Evolutionary conservation across 2,113 vertebrate species (phyloP).

Genomic region (Rhineura floridana): DNA sequence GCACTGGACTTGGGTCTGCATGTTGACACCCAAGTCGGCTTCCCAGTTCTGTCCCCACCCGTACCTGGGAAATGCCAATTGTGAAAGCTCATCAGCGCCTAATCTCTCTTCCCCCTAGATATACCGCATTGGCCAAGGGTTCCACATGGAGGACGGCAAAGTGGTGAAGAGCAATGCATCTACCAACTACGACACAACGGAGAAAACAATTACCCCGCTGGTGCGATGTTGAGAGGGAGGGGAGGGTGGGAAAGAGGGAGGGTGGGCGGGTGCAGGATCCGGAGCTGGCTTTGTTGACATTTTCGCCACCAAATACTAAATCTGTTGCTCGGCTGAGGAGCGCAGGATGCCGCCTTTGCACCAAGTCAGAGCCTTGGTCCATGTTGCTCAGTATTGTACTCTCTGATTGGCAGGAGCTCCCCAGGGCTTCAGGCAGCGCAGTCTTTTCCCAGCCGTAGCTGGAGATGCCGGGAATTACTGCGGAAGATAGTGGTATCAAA

Average conservation of each 20-base stretch:
- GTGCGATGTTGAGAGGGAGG: slow-evolving; percentile 57
- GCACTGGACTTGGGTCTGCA: too few relatives aligned
- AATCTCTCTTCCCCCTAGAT: slow-evolving; percentile 62
- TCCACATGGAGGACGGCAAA: slow-evolving; percentile 78
- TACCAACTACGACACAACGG: slow-evolving; percentile 76
- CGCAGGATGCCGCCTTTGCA: too few relatives aligned
- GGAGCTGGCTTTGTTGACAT: too few relatives aligned
- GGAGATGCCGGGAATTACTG: too few relatives aligned
- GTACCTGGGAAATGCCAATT: neutral
- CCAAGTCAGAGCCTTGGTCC: too few relatives aligned
- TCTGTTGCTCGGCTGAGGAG: neutral
- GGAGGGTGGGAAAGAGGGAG: neutral
- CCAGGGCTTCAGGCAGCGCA: too few relatives aligned
- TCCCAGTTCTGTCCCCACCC: neutral
- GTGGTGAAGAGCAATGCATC: slow-evolving; percentile 79
- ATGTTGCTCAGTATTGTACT: too few relatives aligned
- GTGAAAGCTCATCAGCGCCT: neutral
- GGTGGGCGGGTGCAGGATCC: neutral
- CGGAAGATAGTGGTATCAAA: too few relatives aligned
- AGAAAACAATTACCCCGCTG: slow-evolving; percentile 81
- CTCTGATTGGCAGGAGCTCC: too few relatives aligned
- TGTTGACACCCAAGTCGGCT: too few relatives aligned
- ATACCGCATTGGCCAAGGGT: slow-evolving; percentile 76
- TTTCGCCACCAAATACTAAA: too few relatives aligned
- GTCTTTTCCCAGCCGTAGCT: too few relatives aligned